Evolutionary conservation across 2,888 invertebrate genomes (phyloP).

Genomic region (Cyclophora punctaria): DNA sequence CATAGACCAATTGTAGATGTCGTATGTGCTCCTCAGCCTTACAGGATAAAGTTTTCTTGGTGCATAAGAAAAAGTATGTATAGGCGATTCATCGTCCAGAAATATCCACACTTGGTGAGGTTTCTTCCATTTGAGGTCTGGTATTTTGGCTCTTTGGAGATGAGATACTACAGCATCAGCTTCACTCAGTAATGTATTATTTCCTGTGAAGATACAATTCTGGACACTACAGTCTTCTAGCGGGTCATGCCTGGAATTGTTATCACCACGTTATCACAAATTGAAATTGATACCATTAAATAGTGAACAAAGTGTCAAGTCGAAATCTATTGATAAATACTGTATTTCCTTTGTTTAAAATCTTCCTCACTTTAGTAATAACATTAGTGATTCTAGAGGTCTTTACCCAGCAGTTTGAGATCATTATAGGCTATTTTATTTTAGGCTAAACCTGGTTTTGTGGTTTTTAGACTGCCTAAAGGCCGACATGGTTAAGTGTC

Average conservation of each 20-base stretch:
- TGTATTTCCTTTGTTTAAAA: too few relatives aligned
- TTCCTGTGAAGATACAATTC: slow-evolving; percentile 77
- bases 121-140: not conserved
- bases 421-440: too few relatives aligned
- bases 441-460: too few relatives aligned
- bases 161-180: slow-evolving; percentile 78
- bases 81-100: slow-evolving; percentile 79
- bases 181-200: slow-evolving; percentile 48
- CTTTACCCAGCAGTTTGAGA: too few relatives aligned
- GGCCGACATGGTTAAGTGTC: too few relatives aligned
- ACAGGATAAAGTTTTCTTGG: slow-evolving; percentile 24
- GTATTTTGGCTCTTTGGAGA: slow-evolving; percentile 53
- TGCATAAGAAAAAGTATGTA: slow-evolving; percentile 67
- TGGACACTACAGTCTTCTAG: slow-evolving; percentile 75
- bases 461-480: too few relatives aligned
- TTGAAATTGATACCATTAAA: too few relatives aligned
- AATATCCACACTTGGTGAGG: slow-evolving; percentile 79
- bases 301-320: too few relatives aligned
- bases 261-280: not conserved
- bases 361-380: too few relatives aligned
- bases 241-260: slow-evolving; percentile 59
- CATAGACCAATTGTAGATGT: slow-evolving; percentile 82
- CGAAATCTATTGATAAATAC: too few relatives aligned
- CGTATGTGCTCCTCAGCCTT: slow-evolving; percentile 55
- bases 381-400: too few relatives aligned